Percentiles rank a stretch among this genome's conserved stretches.
These are phyloP conservation scores for Heliconius nattereri DNA, from an alignment of 1,140 invertebrate genomes.

Conservation along the genomic window DNA sequence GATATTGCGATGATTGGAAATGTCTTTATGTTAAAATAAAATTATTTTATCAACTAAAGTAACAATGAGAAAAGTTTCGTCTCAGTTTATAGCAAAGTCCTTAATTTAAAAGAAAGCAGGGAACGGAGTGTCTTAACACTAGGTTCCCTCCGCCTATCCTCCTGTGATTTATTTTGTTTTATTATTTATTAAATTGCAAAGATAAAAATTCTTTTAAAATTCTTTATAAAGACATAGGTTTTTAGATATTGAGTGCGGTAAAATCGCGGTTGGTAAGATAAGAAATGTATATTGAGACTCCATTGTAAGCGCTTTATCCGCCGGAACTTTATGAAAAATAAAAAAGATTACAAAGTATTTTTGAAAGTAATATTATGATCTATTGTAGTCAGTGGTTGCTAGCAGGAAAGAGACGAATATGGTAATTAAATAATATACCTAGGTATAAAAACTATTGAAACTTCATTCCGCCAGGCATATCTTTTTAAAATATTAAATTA, in stretches of 20 bases:
- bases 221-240: neutral
- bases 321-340: constrained; percentile 17
- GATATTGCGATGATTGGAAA: neutral
- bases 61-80: neutral
- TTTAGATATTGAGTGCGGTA: neutral
- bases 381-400: too few species aligned
- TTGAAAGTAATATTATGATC: neutral
- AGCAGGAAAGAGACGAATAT: neutral
- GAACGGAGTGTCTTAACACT: too few species aligned
- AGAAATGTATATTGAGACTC: constrained; percentile 25
- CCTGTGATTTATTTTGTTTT: too few species aligned
- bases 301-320: constrained; percentile 24
- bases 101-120: too few species aligned
- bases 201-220: neutral
- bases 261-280: constrained; percentile 20
- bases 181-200: neutral
- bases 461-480: too few species aligned
- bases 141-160: too few species aligned
- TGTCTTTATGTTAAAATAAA: neutral
- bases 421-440: neutral
- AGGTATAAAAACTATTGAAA: too few species aligned
- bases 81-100: neutral
- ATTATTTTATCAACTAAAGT: neutral
- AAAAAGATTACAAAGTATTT: constrained; percentile 16
- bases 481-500: too few species aligned